Evolutionary conservation across 2,888 invertebrate species (phyloP).

Genomic region (Tridacna crocea): DNA sequence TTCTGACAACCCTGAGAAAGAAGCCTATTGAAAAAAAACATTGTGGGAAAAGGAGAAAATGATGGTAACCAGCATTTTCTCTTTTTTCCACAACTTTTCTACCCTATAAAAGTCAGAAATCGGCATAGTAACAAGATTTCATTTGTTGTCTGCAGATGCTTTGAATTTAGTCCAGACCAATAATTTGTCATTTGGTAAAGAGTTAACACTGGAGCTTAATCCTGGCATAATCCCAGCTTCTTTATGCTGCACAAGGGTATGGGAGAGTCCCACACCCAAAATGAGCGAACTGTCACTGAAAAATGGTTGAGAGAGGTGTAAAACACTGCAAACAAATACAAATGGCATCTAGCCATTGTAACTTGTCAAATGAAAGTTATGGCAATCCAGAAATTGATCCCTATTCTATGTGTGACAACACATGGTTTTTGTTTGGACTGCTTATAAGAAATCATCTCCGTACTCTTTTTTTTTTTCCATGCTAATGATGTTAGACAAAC

Average conservation of each 20-base stretch:
- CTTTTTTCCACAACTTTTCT: neutral
- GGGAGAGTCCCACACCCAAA: neutral
- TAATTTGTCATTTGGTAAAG: neutral
- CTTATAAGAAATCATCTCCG: no score
- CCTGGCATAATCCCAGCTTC: no score
- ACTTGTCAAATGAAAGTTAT: no score
- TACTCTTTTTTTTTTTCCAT: no score
- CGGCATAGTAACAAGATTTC: neutral
- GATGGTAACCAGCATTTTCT: neutral
- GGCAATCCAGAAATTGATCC: no score
- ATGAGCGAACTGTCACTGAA: neutral
- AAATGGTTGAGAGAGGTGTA: neutral
- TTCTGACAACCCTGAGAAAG: no score
- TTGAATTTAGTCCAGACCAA: neutral
- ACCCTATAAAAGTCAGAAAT: neutral
- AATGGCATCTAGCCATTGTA: no score
- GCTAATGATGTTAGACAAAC: no score
- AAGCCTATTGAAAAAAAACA: neutral
- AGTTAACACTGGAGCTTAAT: neutral
- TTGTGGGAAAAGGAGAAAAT: neutral
- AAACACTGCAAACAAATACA: no score
- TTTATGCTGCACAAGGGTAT: neutral
- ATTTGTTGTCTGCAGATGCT: neutral
- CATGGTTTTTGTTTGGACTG: no score
- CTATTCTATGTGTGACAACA: no score